Percentiles rank a stretch among this genome's conserved stretches.
These are phyloP conservation scores for Bombus sylvicola DNA, from an alignment of 1,140 invertebrate species.

Conservation along the genomic window DNA sequence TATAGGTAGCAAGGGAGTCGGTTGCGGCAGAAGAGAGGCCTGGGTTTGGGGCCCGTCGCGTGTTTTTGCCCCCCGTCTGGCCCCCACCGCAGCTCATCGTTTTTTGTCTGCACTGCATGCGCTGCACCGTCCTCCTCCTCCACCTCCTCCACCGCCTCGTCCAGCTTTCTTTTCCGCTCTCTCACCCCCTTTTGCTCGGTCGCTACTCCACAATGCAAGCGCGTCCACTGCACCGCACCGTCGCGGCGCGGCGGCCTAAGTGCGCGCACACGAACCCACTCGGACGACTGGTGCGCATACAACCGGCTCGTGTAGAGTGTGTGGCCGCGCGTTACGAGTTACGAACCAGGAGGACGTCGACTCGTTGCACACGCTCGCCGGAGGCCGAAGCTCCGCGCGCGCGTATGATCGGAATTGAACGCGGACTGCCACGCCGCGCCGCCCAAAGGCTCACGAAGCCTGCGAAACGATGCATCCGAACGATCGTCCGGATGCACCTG, in stretches of 20 bases:
- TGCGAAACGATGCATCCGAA: conserved; percentile 51
- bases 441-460: neutral
- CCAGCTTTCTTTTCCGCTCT: conserved; percentile 45
- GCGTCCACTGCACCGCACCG: conserved; percentile 33
- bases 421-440: neutral
- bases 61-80: conserved; percentile 79
- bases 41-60: conserved; percentile 77
- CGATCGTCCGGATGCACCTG: conserved; percentile 60
- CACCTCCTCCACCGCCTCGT: neutral
- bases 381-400: conserved; percentile 26
- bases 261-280: conserved; percentile 27
- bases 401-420: conserved; percentile 52
- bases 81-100: conserved; percentile 76
- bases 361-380: conserved; percentile 49
- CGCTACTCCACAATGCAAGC: conserved; percentile 42
- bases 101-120: conserved; percentile 78
- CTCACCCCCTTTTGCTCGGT: conserved; percentile 32
- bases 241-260: conserved; percentile 11
- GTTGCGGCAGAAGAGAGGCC: conserved; percentile 50
- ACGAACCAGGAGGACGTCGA: conserved; percentile 48
- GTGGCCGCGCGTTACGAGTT: conserved; percentile 48
- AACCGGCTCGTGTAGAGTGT: conserved; percentile 47
- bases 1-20: conserved; percentile 47
- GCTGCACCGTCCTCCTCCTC: conserved; percentile 54
- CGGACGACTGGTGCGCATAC: conserved; percentile 31